A percentile compares a stretch with the other conserved stretches of the same genome.
Conservation (phyloP, 2,797 vertebrate genomes). For the Pipistrellus nathusii region DNA sequence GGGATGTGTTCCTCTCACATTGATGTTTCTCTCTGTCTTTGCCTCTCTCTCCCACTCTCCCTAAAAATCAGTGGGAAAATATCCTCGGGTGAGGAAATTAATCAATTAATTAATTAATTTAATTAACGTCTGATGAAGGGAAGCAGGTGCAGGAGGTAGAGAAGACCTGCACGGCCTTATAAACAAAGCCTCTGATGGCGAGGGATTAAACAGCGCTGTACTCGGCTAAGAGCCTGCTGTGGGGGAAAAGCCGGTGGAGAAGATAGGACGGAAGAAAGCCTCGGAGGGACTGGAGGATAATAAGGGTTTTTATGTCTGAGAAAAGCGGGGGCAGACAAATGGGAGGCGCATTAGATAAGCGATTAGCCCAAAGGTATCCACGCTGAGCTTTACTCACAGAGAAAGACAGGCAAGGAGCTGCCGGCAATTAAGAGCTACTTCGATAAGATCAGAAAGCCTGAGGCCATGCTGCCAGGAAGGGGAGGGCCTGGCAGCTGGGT, state of each 20-base stretch:
- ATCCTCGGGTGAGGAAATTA: no score
- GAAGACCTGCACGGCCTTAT: not conserved
- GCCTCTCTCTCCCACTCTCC: no score
- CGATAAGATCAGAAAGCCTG: not conserved
- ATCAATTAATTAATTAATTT: no score
- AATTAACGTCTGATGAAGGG: not conserved
- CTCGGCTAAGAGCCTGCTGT: slow-evolving; percentile 36
- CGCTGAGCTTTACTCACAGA: not conserved
- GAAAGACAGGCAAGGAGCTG: not conserved
- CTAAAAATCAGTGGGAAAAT: no score
- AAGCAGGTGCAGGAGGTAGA: not conserved
- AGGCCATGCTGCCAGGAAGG: not conserved
- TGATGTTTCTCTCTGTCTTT: no score
- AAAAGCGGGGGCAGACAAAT: not conserved
- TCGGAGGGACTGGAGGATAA: not conserved
- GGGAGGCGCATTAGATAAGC: not conserved
- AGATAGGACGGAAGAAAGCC: not conserved
- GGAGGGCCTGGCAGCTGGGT: not conserved
- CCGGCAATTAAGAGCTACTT: not conserved
- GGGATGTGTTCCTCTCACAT: no score
- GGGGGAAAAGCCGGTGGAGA: not conserved
- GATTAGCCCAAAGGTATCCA: not conserved
- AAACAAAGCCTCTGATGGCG: not conserved
- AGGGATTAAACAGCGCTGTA: not conserved
- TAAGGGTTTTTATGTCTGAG: not conserved